These are phyloP conservation scores for Sanderia malayensis DNA, from an alignment of 30 jellyfish, hydroid and myxozoan genomes.

Conservation along the genomic window DNA sequence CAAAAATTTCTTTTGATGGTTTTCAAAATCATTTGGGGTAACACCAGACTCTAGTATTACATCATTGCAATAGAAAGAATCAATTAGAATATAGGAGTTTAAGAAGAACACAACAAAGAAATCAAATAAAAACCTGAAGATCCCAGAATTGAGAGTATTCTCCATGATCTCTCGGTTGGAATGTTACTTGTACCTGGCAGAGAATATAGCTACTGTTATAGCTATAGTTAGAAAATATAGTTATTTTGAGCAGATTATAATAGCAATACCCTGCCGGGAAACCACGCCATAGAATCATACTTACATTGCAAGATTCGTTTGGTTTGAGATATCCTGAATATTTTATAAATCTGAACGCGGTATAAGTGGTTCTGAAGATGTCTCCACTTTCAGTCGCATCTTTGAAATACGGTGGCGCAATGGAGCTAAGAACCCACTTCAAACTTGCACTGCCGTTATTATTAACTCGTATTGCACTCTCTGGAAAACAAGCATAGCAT, in stretches of 20 bases:
- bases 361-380: slow-evolving; percentile 70
- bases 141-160: slow-evolving; percentile 97
- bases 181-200: slow-evolving; percentile 68
- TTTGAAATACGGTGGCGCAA: slow-evolving; percentile 94
- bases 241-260: too few relatives aligned
- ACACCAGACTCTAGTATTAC: too few relatives aligned
- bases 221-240: too few relatives aligned
- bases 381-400: slow-evolving; percentile 68
- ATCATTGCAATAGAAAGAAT: too few relatives aligned
- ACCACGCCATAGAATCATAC: too few relatives aligned
- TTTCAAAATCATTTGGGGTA: too few relatives aligned
- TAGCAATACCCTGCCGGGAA: too few relatives aligned
- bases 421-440: slow-evolving; percentile 83
- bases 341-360: slow-evolving; percentile 73
- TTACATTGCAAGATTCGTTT: slow-evolving; percentile 46
- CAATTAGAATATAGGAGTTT: too few relatives aligned
- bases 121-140: slow-evolving; percentile 66
- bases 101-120: not conserved
- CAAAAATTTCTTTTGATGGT: too few relatives aligned
- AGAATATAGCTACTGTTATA: too few relatives aligned
- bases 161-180: slow-evolving; percentile 86
- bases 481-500: slow-evolving; percentile 26
- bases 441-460: slow-evolving; percentile 34
- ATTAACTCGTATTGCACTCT: slow-evolving; percentile 27
- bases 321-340: slow-evolving; percentile 73